Conservation (phyloP, 2,113 vertebrate species). For the Chaetura pelagica region DNA sequence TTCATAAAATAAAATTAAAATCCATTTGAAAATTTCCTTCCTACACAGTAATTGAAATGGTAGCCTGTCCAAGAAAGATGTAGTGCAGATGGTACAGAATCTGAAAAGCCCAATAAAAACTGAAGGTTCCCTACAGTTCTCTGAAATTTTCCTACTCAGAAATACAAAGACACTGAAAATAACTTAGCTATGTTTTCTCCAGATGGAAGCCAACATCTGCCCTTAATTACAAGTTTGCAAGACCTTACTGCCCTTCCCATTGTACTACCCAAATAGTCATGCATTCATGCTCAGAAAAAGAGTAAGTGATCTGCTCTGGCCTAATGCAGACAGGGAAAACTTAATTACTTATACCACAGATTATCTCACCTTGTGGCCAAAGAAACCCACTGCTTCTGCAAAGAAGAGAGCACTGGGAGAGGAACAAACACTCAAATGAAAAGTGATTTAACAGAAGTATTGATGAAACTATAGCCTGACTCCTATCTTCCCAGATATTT, state of each 20-base stretch:
- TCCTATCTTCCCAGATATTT: background rate
- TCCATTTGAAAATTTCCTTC: background rate
- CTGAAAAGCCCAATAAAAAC: background rate
- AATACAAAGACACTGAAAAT: background rate
- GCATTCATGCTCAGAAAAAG: background rate
- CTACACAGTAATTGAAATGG: background rate
- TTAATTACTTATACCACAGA: background rate
- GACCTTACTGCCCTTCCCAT: background rate
- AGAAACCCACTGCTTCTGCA: background rate
- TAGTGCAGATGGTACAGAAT: background rate
- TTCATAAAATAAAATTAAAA: background rate
- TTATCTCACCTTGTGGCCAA: rapidly evolving
- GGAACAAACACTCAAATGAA: background rate
- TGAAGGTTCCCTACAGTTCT: background rate
- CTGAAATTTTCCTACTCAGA: background rate
- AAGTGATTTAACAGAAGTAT: background rate
- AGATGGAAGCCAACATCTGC: background rate
- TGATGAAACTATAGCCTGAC: background rate
- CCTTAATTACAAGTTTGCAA: background rate
- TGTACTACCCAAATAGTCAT: background rate
- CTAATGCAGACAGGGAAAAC: background rate
- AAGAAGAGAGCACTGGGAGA: background rate
- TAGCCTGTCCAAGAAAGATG: background rate
- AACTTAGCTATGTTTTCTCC: background rate
- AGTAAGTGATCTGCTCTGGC: background rate